Percentiles rank a stretch among this genome's conserved stretches.
Evolutionary conservation across 2,797 vertebrate genomes (phyloP).

Genomic region (Bovichtus variegatus): DNA sequence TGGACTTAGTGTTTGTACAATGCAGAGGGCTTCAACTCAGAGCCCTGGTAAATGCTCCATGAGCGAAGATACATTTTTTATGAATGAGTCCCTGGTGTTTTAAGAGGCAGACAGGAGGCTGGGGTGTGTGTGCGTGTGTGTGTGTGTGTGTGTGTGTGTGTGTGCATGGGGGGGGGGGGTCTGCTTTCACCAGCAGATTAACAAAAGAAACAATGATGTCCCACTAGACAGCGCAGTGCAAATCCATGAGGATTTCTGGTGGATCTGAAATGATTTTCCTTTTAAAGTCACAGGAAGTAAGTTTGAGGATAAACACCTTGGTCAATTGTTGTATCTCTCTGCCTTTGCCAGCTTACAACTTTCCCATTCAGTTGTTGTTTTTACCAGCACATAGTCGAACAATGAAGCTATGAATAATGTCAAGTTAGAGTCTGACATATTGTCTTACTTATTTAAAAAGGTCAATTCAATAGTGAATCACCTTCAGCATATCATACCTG

Average conservation of each 20-base stretch:
- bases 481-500: too few species aligned
- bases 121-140: too few species aligned
- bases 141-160: too few species aligned
- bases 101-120: slow-evolving; percentile 39
- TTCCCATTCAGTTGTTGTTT: too few species aligned
- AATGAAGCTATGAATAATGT: too few species aligned
- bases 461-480: too few species aligned
- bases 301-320: slow-evolving; percentile 4
- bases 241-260: slow-evolving; percentile 32
- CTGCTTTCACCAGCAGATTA: slow-evolving; percentile 43
- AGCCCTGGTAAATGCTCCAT: slow-evolving; percentile 66
- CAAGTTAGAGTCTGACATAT: too few species aligned
- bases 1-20: slow-evolving; percentile 63
- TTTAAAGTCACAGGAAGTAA: background rate
- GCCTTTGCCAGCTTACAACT: background rate
- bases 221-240: slow-evolving; percentile 39
- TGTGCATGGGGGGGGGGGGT: slow-evolving; percentile 13
- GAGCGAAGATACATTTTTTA: slow-evolving; percentile 79
- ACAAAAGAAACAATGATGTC: slow-evolving; percentile 59
- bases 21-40: slow-evolving; percentile 56
- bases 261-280: slow-evolving; percentile 18
- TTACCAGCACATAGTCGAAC: too few species aligned
- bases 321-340: background rate
- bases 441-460: too few species aligned
- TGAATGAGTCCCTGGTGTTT: slow-evolving; percentile 68